Evolutionary conservation across 2,888 invertebrate genomes (phyloP).

Genomic region (Xanthia togata): DNA sequence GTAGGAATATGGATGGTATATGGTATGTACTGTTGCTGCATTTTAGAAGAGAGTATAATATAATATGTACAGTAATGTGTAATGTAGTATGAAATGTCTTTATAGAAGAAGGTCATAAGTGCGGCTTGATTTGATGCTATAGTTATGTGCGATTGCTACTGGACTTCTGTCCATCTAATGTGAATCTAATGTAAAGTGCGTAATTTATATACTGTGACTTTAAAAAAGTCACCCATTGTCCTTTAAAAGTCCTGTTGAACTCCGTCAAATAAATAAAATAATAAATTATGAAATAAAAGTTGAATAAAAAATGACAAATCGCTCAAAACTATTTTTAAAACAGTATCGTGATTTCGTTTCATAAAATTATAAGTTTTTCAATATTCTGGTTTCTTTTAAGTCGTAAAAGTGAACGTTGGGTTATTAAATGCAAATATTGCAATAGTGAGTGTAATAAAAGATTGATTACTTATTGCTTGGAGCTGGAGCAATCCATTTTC

Average conservation of each 20-base stretch:
- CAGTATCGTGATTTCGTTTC: conserved; percentile 30
- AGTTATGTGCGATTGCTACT: too few species aligned
- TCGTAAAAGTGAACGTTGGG: conserved; percentile 45
- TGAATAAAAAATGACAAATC: conserved; percentile 28
- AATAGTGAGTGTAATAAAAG: conserved; percentile 50
- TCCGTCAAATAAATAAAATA: conserved; percentile 1
- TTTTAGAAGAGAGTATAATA: background rate
- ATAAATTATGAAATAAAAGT: conserved; percentile 18
- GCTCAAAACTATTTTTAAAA: background rate
- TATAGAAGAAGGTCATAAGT: too few species aligned
- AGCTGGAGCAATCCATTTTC: conserved; percentile 50
- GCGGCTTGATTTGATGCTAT: too few species aligned
- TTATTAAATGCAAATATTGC: conserved; percentile 60
- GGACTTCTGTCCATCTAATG: too few species aligned
- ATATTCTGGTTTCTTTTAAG: conserved; percentile 18
- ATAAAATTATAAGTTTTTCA: conserved; percentile 42
- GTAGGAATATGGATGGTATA: too few species aligned
- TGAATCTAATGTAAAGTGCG: background rate
- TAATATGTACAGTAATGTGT: background rate
- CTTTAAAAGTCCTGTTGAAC: conserved; percentile 9
- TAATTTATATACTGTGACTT: background rate
- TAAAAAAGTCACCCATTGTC: background rate
- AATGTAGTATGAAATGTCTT: too few species aligned
- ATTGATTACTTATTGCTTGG: conserved; percentile 51
- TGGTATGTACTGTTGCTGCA: background rate